Evolutionary conservation across 2,888 invertebrate species (phyloP).

Genomic region (Hecatera dysodea): DNA sequence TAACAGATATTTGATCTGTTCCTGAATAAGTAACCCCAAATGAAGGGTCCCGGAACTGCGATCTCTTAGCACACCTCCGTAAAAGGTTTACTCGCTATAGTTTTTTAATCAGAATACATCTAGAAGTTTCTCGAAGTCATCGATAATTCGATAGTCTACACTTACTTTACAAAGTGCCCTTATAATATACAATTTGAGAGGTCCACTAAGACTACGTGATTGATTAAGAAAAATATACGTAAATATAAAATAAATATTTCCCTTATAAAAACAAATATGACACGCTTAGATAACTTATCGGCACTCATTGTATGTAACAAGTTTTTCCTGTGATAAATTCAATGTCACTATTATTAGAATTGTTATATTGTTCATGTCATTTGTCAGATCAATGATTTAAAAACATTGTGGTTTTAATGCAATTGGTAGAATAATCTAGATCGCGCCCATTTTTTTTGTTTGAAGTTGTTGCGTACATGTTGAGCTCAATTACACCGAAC

Average conservation of each 20-base stretch:
- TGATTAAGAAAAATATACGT: not conserved
- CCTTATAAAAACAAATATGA: conserved; percentile 34
- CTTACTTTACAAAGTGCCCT: not conserved
- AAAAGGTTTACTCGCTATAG: not conserved
- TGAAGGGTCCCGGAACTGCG: not conserved
- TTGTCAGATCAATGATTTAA: conserved; percentile 17
- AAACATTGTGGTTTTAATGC: conserved; percentile 15
- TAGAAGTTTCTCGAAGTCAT: not conserved
- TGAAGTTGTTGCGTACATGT: not conserved
- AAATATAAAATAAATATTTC: conserved; percentile 5
- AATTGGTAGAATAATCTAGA: conserved; percentile 4
- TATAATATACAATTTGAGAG: not conserved
- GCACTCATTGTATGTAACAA: conserved; percentile 17
- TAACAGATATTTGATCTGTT: not conserved
- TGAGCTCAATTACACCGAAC: conserved; percentile 26
- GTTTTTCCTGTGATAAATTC: conserved; percentile 62
- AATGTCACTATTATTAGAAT: conserved; percentile 58
- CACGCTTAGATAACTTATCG: conserved; percentile 39
- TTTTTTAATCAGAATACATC: not conserved
- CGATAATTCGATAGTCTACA: no score
- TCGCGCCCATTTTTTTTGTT: not conserved
- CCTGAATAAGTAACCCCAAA: not conserved
- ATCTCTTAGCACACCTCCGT: not conserved
- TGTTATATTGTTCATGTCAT: conserved; percentile 27
- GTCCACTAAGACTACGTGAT: not conserved